A percentile compares a stretch with the other conserved stretches of the same genome.
phyloP scores from a whole-genome alignment of 2,888 invertebrate genomes.

The Dromius quadrimaculatus region DNA sequence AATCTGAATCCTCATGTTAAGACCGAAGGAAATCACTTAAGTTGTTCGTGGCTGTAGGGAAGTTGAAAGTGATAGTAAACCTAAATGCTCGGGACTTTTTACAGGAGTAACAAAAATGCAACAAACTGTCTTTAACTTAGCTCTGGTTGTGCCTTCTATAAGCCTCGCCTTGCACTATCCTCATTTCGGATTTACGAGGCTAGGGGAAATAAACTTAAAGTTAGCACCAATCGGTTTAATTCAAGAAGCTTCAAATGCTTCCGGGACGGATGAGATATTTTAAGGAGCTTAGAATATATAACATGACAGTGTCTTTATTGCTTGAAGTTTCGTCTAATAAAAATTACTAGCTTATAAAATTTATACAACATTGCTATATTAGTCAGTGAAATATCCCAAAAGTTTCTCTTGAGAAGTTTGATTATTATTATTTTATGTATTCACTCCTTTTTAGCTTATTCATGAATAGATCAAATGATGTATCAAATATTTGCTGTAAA shows the following conservation, averaged over 20 bases:
- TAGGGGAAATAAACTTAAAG: constrained; percentile 25
- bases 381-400: too few species aligned
- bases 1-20: neutral
- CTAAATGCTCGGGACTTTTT: constrained; percentile 22
- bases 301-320: too few species aligned
- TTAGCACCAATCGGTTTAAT: constrained; percentile 39
- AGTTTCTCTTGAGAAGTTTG: too few species aligned
- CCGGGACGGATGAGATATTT: neutral
- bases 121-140: constrained; percentile 18
- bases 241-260: constrained; percentile 5
- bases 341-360: too few species aligned
- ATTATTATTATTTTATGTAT: too few species aligned
- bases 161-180: constrained; percentile 11
- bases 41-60: constrained; percentile 20
- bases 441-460: too few species aligned
- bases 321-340: too few species aligned
- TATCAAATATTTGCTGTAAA: too few species aligned
- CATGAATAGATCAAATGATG: too few species aligned
- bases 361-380: too few species aligned
- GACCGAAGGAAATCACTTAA: constrained; percentile 8
- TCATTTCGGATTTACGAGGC: constrained; percentile 12
- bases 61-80: constrained; percentile 30
- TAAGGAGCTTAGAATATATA: too few species aligned
- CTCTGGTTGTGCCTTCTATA: constrained; percentile 7
- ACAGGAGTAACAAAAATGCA: constrained; percentile 33